Evolutionary conservation across 2,888 invertebrate species (phyloP).

Genomic region (Cabera pusaria): DNA sequence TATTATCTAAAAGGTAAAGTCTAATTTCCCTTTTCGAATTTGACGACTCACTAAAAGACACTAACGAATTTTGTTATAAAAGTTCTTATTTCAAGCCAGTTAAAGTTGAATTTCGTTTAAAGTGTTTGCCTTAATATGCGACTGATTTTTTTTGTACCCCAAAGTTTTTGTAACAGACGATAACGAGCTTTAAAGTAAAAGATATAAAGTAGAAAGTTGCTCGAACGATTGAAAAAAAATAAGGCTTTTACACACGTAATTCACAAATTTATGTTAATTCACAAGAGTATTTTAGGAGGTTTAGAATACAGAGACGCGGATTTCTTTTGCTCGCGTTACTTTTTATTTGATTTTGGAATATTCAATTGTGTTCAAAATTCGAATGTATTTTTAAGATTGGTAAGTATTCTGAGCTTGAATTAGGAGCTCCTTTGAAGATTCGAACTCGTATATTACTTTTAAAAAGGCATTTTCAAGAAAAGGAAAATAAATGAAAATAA

Average conservation of each 20-base stretch:
- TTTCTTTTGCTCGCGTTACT: slow-evolving; percentile 6
- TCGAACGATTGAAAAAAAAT: neutral
- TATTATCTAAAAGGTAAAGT: slow-evolving; percentile 6
- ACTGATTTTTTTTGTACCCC: neutral
- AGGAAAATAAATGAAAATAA: no score
- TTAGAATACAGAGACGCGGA: slow-evolving; percentile 17
- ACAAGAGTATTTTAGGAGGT: slow-evolving; percentile 11
- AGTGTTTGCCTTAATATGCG: neutral
- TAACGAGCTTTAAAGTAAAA: neutral
- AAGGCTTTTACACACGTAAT: slow-evolving; percentile 17
- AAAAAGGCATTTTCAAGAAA: no score
- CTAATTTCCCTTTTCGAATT: slow-evolving; percentile 9
- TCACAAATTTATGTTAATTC: slow-evolving; percentile 16
- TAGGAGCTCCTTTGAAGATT: no score
- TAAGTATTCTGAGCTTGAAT: no score
- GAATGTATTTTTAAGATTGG: neutral
- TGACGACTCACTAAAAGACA: slow-evolving; percentile 1
- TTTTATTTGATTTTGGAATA: slow-evolving; percentile 19
- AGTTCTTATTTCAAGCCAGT: neutral
- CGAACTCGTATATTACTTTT: no score
- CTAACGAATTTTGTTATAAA: neutral
- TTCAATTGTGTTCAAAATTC: slow-evolving; percentile 3
- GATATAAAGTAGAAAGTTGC: neutral
- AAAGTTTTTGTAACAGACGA: neutral
- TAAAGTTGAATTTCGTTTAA: slow-evolving; percentile 8